Evolutionary conservation across 2,113 vertebrate species (phyloP), one percentile per base, ranked within the genome.

Genomic region (Myotis lucifugus): DNA sequence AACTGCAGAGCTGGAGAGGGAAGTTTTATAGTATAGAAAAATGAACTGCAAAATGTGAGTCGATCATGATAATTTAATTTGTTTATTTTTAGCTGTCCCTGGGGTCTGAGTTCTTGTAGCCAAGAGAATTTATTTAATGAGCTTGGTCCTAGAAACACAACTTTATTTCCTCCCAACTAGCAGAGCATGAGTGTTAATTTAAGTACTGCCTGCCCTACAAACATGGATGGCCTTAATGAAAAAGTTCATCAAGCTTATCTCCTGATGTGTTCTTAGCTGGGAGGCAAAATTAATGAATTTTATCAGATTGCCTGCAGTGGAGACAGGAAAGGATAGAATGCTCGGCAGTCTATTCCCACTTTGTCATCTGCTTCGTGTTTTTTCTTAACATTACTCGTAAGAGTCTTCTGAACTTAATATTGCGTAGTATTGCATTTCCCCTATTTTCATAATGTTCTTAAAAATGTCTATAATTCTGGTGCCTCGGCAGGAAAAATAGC

Each of bases 31-130:
- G 79, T 32, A 82, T 21, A 72, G 77, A 94, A 88, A 52, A 88
- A 82, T 93, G 95, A 85, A 56, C 50, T 86, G 56, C 46, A 88
- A 94, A 88, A 83, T 89, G 70, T 76, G 73, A 88, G 56, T 23
- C 94, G 69, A 88, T 66, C 10, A 56, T 54, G 94, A 74, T 95
- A 95, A 95, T 97, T 66, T 92, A 85, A 93, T 89, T 91, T 90
- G 78, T 88, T 95, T 94, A 50, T 66, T 94, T 94, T 90, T 59
- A 74, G 73, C 29, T 90, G 8, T 86, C 78, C 91, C 74, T 42
- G 78, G 85, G 69, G 85, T 56, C 91, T 52, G 13, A 90, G 73
- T 48, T 59, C 18, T 85, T 87, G 70, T 1, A 94, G 69, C 85
- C 69, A 73, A 84, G 77, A 96, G 61, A 93, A 97, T 92, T 88